phyloP scores from a whole-genome alignment of 2,797 vertebrate species.

The Pterois miles region DNA sequence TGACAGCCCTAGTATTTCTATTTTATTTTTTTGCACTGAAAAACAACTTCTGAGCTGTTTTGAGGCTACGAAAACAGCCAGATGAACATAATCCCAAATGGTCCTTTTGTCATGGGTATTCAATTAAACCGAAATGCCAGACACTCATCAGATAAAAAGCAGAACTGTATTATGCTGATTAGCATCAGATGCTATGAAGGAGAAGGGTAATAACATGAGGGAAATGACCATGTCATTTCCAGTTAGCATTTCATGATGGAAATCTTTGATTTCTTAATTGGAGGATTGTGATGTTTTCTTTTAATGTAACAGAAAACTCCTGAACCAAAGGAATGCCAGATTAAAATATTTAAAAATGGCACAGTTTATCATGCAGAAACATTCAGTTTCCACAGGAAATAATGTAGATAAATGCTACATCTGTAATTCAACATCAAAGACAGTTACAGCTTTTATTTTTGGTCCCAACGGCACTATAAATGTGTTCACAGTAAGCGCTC shows the following conservation, averaged over 20 bases:
- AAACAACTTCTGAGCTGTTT: slow-evolving; percentile 8
- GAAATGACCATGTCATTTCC: background rate
- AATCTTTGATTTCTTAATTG: slow-evolving; percentile 48
- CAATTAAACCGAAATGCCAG: slow-evolving; percentile 58
- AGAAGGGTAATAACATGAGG: slow-evolving; percentile 16
- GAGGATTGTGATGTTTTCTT: slow-evolving; percentile 26
- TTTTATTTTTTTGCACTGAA: background rate
- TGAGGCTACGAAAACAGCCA: background rate
- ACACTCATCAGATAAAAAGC: slow-evolving; percentile 46
- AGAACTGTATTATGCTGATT: slow-evolving; percentile 15
- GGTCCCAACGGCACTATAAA: background rate
- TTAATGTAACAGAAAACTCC: slow-evolving; percentile 19
- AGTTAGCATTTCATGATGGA: slow-evolving; percentile 34
- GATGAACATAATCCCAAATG: background rate
- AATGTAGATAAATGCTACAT: background rate
- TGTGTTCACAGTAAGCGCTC: background rate
- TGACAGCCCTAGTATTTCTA: too few species aligned
- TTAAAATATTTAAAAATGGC: background rate
- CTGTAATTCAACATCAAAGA: background rate
- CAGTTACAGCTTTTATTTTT: background rate
- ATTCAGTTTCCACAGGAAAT: slow-evolving; percentile 1
- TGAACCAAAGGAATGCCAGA: slow-evolving; percentile 1
- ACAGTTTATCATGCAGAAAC: background rate
- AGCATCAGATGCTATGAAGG: slow-evolving; percentile 33
- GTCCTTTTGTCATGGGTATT: slow-evolving; percentile 19